phyloP scores from a whole-genome alignment of 2,113 vertebrate species.

The Dromiciops gliroides region DNA sequence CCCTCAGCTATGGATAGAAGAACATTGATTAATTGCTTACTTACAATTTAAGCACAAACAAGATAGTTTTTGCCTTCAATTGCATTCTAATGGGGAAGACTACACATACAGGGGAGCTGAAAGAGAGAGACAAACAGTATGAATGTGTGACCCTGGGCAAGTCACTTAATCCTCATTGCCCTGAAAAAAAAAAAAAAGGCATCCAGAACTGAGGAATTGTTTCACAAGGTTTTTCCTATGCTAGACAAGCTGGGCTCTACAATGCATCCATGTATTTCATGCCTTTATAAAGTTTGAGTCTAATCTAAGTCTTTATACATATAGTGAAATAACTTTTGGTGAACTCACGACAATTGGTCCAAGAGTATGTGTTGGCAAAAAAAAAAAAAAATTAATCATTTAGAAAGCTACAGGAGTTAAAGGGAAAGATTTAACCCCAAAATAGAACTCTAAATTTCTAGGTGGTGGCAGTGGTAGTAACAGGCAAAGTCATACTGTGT shows the following conservation, averaged over 20 bases:
- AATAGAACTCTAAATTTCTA: neutral
- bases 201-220: neutral
- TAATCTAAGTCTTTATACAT: neutral
- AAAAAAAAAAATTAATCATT: neutral
- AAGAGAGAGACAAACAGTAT: no score
- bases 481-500: neutral
- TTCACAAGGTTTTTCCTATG: neutral
- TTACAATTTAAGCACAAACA: no score
- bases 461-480: neutral
- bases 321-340: neutral
- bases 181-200: no score
- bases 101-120: no score
- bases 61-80: no score
- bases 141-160: no score
- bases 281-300: neutral
- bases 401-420: neutral
- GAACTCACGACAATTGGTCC: neutral
- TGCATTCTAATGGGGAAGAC: no score
- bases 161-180: no score
- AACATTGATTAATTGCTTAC: no score
- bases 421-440: neutral
- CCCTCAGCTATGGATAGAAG: no score
- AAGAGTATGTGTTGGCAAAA: neutral
- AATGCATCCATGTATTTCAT: neutral
- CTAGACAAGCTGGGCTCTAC: neutral